Percentiles rank a stretch among this genome's conserved stretches.
phyloP scores from a whole-genome alignment of 30 jellyfish, hydroid and myxozoan genomes.

The Hydractinia symbiolongicarpus region DNA sequence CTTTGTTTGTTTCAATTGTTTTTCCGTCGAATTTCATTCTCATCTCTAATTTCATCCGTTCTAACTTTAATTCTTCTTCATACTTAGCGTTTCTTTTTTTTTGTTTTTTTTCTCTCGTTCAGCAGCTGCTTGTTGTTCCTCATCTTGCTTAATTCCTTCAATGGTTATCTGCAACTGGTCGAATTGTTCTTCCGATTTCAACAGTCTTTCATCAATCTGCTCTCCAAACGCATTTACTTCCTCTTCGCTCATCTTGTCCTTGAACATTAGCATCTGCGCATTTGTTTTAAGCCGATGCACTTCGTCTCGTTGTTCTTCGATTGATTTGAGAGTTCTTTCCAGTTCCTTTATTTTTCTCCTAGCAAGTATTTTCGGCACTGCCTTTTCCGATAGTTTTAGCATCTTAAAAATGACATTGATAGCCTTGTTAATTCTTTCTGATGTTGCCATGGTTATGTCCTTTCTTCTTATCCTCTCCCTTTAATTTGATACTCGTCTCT shows the following conservation, averaged over 20 bases:
- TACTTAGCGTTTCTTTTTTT: conserved; percentile 1
- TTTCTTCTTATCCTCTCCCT: neutral
- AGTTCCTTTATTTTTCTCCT: conserved; percentile 9
- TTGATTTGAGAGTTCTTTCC: conserved; percentile 21
- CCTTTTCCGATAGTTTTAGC: conserved; percentile 6
- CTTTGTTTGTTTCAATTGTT: conserved; percentile 3
- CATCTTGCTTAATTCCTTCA: neutral
- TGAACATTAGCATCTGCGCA: conserved; percentile 21
- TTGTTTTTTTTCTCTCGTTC: neutral
- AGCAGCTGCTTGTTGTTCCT: conserved; percentile 15
- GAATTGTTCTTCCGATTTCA: too few species aligned
- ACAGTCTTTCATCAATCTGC: too few species aligned
- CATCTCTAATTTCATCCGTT: conserved; percentile 4
- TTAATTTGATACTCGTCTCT: neutral
- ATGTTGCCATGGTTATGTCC: conserved; percentile 8
- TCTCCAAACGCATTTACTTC: conserved; percentile 13
- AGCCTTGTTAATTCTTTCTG: neutral
- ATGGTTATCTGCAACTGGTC: neutral
- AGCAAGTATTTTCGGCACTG: neutral
- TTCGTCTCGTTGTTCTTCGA: conserved; percentile 28
- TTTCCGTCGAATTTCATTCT: conserved; percentile 10
- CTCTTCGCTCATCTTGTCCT: conserved; percentile 4
- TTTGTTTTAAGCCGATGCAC: conserved; percentile 8
- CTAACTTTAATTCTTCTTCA: neutral
- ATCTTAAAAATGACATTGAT: neutral